Conservation (phyloP, 2,797 vertebrate species). For the Phoebastria nigripes region DNA sequence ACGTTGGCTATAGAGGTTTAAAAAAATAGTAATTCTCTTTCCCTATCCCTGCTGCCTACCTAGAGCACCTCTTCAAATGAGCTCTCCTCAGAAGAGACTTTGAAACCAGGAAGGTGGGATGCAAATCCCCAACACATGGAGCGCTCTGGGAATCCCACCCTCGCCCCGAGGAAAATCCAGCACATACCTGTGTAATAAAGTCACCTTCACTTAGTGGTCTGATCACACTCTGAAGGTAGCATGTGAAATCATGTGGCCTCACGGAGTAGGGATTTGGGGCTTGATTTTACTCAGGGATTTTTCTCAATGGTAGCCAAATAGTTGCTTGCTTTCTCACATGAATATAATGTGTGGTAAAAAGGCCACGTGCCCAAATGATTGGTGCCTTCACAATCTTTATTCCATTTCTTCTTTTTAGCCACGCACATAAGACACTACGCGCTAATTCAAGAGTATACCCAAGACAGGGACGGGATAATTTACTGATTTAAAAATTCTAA, state of each 20-base stretch:
- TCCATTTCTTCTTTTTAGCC: not conserved
- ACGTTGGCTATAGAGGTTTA: not conserved
- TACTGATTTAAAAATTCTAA: not conserved
- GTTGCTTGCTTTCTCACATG: not conserved
- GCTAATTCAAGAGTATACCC: not conserved
- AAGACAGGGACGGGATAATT: not conserved
- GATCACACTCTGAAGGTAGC: not conserved
- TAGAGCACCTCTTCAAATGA: not conserved
- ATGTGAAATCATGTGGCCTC: not conserved
- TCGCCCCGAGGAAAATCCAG: not conserved
- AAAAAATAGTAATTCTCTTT: not conserved
- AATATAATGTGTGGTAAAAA: not conserved
- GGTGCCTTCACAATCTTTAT: not conserved
- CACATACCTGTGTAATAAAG: not conserved
- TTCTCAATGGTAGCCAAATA: not conserved
- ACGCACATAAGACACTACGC: fast-evolving
- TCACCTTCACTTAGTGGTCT: not conserved
- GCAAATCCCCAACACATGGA: not conserved
- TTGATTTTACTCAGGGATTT: not conserved
- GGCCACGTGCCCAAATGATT: not conserved
- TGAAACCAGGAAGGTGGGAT: not conserved
- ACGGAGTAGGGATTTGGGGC: not conserved
- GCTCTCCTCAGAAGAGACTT: not conserved
- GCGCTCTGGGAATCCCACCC: not conserved
- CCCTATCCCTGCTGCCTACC: not conserved